phyloP scores from a whole-genome alignment of 2,888 invertebrate species.

The Leptura quadrifasciata region DNA sequence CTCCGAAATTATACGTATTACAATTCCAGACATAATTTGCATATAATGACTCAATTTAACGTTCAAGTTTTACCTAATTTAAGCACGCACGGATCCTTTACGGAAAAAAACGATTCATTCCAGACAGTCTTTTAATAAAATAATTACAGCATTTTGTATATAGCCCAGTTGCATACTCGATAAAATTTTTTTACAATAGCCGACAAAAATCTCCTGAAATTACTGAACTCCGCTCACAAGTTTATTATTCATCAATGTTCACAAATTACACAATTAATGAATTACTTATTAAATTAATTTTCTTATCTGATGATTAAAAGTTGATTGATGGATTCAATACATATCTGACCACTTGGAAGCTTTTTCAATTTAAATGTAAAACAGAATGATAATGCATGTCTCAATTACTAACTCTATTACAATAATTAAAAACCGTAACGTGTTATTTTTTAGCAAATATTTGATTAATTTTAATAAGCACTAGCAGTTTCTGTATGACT shows the following conservation, averaged over 20 bases:
- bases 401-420: too few relatives aligned
- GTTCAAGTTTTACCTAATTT: constrained; percentile 7
- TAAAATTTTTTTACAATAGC: not conserved
- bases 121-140: constrained; percentile 6
- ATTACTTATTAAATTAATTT: too few relatives aligned
- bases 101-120: not conserved
- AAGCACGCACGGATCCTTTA: not conserved
- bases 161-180: not conserved
- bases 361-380: too few relatives aligned
- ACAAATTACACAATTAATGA: not conserved
- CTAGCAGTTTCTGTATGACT: too few relatives aligned
- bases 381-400: too few relatives aligned
- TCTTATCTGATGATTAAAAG: too few relatives aligned
- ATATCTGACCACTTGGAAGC: too few relatives aligned
- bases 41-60: constrained; percentile 46
- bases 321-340: too few relatives aligned
- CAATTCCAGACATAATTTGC: constrained; percentile 35
- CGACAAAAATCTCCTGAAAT: not conserved
- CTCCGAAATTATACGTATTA: constrained; percentile 39
- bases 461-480: too few relatives aligned
- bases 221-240: not conserved
- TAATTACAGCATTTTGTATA: not conserved
- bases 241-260: not conserved
- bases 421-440: too few relatives aligned
- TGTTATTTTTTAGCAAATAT: too few relatives aligned